A percentile compares a stretch with the other conserved stretches of the same genome.
These are phyloP conservation scores for Dicrurus megarhynchus DNA, from an alignment of 2,113 vertebrate species.

Conservation along the genomic window DNA sequence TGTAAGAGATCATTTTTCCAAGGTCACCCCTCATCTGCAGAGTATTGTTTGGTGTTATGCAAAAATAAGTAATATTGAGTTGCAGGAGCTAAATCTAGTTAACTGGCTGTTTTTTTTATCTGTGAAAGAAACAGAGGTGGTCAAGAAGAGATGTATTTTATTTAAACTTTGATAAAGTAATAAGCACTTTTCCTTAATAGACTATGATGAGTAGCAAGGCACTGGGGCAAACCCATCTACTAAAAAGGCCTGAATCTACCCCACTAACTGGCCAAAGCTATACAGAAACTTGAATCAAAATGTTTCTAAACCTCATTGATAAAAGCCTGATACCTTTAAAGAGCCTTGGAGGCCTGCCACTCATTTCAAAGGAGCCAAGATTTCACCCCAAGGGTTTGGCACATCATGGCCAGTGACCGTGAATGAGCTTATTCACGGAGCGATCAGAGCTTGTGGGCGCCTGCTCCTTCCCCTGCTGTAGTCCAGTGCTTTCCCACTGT, in stretches of 20 bases:
- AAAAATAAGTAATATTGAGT: not conserved
- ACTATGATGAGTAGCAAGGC: not conserved
- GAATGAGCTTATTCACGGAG: not conserved
- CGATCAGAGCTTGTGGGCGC: not conserved
- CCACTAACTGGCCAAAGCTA: not conserved
- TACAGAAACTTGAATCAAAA: not conserved
- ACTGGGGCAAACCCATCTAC: not conserved
- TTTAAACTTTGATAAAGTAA: not conserved
- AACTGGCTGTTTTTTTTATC: not conserved
- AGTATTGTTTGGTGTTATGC: not conserved
- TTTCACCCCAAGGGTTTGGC: conserved; percentile 17
- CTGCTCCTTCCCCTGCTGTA: not conserved
- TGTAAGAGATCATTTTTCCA: not conserved
- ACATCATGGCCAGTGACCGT: fast-evolving
- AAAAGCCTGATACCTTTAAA: not conserved
- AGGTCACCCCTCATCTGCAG: not conserved
- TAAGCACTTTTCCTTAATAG: not conserved
- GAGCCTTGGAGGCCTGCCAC: not conserved
- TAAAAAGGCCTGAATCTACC: not conserved
- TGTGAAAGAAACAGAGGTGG: not conserved
- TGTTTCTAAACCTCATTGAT: not conserved
- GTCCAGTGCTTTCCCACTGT: not conserved
- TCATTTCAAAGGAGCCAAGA: not conserved
- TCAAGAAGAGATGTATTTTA: not conserved
- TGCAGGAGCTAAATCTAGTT: not conserved